These are phyloP conservation scores for Brachyrhaphis roseni DNA, from an alignment of 2,797 vertebrate species.

Conservation along the genomic window DNA sequence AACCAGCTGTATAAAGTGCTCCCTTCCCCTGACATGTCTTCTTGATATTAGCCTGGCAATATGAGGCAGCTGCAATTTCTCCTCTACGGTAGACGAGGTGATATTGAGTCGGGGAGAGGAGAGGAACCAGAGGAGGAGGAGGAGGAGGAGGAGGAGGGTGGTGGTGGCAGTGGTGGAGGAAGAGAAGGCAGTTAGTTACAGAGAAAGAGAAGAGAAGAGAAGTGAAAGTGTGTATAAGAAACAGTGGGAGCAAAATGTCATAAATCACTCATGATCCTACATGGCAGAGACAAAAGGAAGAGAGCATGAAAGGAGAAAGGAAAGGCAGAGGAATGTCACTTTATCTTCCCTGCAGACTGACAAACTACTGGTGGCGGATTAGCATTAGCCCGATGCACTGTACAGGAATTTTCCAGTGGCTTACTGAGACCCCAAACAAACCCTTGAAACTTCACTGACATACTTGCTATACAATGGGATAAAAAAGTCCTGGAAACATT, in stretches of 20 bases:
- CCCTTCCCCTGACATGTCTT: slow-evolving; percentile 74
- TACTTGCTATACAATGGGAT: slow-evolving; percentile 54
- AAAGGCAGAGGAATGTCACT: slow-evolving; percentile 64
- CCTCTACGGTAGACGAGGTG: slow-evolving; percentile 65
- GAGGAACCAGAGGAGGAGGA: slow-evolving; percentile 70
- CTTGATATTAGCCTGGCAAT: slow-evolving; percentile 75
- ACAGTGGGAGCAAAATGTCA: slow-evolving; percentile 75
- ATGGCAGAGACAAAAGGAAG: slow-evolving; percentile 57
- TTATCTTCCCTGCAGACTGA: slow-evolving; percentile 72
- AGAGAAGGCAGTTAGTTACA: slow-evolving; percentile 28
- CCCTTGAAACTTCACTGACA: slow-evolving; percentile 63
- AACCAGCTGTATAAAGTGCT: slow-evolving; percentile 76
- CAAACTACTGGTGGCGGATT: slow-evolving; percentile 76
- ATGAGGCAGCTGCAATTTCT: slow-evolving; percentile 76
- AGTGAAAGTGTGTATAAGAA: slow-evolving; percentile 56
- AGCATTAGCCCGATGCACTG: slow-evolving; percentile 66
- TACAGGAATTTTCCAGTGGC: slow-evolving; percentile 66
- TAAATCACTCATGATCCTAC: slow-evolving; percentile 78
- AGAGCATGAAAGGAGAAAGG: slow-evolving; percentile 46
- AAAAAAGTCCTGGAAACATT: slow-evolving; percentile 53
- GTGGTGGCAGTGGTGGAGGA: background rate
- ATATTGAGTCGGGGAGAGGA: slow-evolving; percentile 76
- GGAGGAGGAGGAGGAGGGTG: slow-evolving; percentile 39
- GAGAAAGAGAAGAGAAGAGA: slow-evolving; percentile 59
- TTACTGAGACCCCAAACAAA: slow-evolving; percentile 57